A percentile compares a stretch with the other conserved stretches of the same genome.
Evolutionary conservation across 2,888 invertebrate genomes (phyloP).

Genomic region (Conus canariensis): DNA sequence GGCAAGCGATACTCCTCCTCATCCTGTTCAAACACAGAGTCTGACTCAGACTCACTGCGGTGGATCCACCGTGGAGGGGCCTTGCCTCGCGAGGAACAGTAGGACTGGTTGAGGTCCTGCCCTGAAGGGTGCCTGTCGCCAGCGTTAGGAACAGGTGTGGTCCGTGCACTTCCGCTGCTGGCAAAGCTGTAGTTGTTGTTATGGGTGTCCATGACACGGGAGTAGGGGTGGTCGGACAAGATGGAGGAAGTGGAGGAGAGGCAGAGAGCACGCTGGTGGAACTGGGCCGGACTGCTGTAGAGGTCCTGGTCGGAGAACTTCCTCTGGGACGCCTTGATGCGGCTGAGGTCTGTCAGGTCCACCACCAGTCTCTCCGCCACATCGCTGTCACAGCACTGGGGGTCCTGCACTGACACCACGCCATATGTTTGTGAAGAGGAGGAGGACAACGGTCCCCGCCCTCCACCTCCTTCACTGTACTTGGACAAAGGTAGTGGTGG

Average conservation of each 20-base stretch:
- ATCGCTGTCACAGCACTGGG: constrained; percentile 39
- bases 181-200: constrained; percentile 44
- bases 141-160: not conserved
- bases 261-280: constrained; percentile 44
- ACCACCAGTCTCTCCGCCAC: constrained; percentile 33
- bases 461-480: not conserved
- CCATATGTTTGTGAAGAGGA: constrained; percentile 43
- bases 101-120: constrained; percentile 28
- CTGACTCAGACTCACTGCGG: constrained; percentile 39
- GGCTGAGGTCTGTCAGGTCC: constrained; percentile 37
- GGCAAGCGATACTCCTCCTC: constrained; percentile 32
- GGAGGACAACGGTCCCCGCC: constrained; percentile 1
- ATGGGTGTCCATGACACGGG: constrained; percentile 44
- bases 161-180: constrained; percentile 9
- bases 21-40: constrained; percentile 36
- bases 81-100: constrained; percentile 34
- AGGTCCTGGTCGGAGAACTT: constrained; percentile 54
- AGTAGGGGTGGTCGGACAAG: constrained; percentile 48
- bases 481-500: not conserved
- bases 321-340: constrained; percentile 38
- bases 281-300: constrained; percentile 50
- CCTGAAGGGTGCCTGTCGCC: constrained; percentile 19
- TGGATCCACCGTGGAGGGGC: not conserved
- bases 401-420: constrained; percentile 45
- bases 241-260: constrained; percentile 46